Conservation (phyloP, 2,797 vertebrate species). For the Acanthurus tractus region DNA sequence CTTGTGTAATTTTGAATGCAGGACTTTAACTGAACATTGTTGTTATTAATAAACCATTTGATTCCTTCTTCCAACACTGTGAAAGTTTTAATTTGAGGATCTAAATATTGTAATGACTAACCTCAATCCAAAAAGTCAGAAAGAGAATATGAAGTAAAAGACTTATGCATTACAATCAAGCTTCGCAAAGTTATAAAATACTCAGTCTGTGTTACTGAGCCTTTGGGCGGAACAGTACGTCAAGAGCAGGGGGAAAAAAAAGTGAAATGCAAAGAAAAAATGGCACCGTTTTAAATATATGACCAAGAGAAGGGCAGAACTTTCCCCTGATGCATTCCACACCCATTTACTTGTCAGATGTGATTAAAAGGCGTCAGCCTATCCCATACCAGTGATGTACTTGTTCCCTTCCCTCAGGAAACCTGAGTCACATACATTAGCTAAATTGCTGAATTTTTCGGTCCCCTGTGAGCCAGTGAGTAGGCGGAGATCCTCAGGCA, state of each 20-base stretch:
- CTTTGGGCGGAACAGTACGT: constrained; percentile 45
- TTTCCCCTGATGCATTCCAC: constrained; percentile 56
- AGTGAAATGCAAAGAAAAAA: constrained; percentile 51
- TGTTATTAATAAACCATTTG: neutral
- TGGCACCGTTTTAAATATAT: constrained; percentile 58
- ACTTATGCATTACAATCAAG: constrained; percentile 2
- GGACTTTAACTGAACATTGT: neutral
- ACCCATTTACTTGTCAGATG: constrained; percentile 69
- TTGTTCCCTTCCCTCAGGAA: constrained; percentile 69
- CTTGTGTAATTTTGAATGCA: neutral
- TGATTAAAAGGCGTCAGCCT: constrained; percentile 69
- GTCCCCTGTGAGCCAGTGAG: constrained; percentile 46
- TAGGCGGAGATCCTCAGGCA: constrained; percentile 59
- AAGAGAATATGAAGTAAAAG: neutral
- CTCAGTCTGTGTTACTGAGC: constrained; percentile 25
- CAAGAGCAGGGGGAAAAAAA: constrained; percentile 16
- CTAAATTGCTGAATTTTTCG: constrained; percentile 67
- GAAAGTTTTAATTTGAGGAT: neutral
- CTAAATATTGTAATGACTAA: neutral
- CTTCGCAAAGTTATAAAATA: constrained; percentile 34
- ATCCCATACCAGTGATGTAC: constrained; percentile 57
- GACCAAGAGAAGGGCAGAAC: constrained; percentile 61
- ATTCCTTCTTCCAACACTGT: neutral
- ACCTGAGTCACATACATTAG: constrained; percentile 69
- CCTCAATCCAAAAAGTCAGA: neutral